Base-by-base conservation (phyloP, 2,113 vertebrate genomes). In the Halcyon malimbica region DNA sequence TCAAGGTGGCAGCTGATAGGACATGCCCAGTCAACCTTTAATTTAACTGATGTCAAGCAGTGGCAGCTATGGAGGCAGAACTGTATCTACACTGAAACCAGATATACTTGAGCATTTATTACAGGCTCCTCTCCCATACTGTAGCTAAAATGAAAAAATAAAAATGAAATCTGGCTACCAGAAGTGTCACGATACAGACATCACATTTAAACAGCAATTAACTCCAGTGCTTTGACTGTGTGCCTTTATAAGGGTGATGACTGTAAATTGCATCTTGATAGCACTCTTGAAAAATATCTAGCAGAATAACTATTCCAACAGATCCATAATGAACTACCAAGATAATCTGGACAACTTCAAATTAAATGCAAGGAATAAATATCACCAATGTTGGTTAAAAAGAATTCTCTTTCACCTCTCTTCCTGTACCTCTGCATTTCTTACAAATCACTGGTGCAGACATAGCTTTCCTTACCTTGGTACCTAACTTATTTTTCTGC, bases 261-360 rank as follows among this genome's bases (percentile, higher is more conserved):
- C 80, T 92, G 57, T 31, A 87, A 92, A 94, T 42, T n/a, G 48
- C 2, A 1, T 39, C 91, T 93, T 81, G 64, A 71, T 78, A 48
- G 62, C 48, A 60, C 65, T 53, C 80, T 23, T 62, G 69, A 82
- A 87, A 94, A 93, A 67, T 9, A 81, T 13, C 65, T 56, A 68
- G n/a, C 54, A 76, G 37, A 89, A 76, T 28, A 85, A 29, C 33
- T 17, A 35, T 57, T 75, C 89, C 93, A 89, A 54, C 5, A 19
- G 70, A 97, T 83, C 93, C 95, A 95, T 94, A 94, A 97, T 39
- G 59, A 97, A 64, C 77, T 86, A 94, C 85, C 84, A 94, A 57
- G 70, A 81, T 65, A 93, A 94, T 94, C 14, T 90, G 90, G 78
- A 94, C 69, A 83, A 86, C 39, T 33, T 81, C 62, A 80, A 94